These are phyloP conservation scores for Zosterops japonicus DNA, from an alignment of 2,113 vertebrate genomes.

Conservation along the genomic window DNA sequence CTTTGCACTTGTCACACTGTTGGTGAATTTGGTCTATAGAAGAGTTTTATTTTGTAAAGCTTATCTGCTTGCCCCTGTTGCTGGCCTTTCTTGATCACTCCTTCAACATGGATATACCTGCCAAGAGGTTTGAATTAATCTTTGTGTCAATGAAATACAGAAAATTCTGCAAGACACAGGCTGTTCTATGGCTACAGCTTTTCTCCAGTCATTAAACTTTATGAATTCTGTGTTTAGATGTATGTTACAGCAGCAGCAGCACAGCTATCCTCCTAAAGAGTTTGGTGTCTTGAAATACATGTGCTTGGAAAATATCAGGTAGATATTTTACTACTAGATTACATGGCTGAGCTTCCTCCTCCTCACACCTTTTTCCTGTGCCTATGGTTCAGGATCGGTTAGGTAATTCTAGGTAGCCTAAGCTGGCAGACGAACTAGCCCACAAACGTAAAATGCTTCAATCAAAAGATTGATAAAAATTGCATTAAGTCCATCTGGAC, in stretches of 20 bases:
- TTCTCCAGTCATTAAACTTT: neutral
- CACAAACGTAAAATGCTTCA: neutral
- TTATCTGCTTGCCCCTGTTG: neutral
- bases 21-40: neutral
- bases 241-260: neutral
- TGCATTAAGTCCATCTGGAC: neutral
- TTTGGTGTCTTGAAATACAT: neutral
- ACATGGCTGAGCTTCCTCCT: neutral
- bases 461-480: neutral
- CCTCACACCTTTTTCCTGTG: neutral
- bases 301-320: neutral
- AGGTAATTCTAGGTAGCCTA: neutral
- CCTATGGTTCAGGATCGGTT: constrained; percentile 3
- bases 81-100: neutral
- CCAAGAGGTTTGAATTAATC: neutral
- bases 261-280: neutral
- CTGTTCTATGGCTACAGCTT: neutral
- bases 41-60: neutral
- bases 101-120: neutral
- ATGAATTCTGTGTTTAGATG: neutral
- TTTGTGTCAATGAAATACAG: neutral
- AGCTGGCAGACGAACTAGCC: neutral
- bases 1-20: neutral
- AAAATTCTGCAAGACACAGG: neutral
- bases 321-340: neutral